Base-by-base conservation (phyloP, 2,888 invertebrate genomes). In the Seladonia tumulorum region DNA sequence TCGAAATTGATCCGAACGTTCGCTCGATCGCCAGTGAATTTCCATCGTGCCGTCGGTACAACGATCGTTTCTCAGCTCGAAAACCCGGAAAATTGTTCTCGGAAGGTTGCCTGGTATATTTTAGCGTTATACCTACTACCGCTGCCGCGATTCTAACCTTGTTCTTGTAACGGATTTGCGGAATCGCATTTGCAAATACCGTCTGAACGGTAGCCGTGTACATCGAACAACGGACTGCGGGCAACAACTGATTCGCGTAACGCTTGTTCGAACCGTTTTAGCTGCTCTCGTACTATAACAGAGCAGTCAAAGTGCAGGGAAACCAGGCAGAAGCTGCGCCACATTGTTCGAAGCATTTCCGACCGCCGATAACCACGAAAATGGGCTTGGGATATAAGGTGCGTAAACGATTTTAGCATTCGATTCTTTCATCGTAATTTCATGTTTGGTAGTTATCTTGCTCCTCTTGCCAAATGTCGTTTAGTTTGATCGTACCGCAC, bases 301-400 rank as follows among this genome's bases (percentile, higher is more conserved):
- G 18, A 22, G 42, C 12, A 70, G 39, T 12, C 39, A 68, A 39
- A 39, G 68, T 42, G 16, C 25, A 76, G 29, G 68, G 53, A 49
- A 25, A 22, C 16, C 45, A 10, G 57, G 45, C 18, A 57, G 22
- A 10, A 49, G 76, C 73, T 22, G n/a, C 8, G n/a, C 73, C 70
- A 60, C 47, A 77, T 77, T 63, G 25, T 73, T 82, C 16, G 35
- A 49, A 22, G 39, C 16, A 53, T 70, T 79, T 16, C 35, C 22
- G 18, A 18, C 45, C 10, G 35, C 18, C 29, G 22, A 29, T 22
- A 73, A 29, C 7, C 42, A 4, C 5, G 16, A 85, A 83, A 18
- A 85, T 85, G 85, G 85, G 85, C 49, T 72, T 85, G 10, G 79
- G 66, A 76, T 84, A 85, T 14, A 85, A 85, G 85, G 85, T 85